Percentiles rank a stretch among this genome's conserved stretches.
Evolutionary conservation across 2,113 vertebrate genomes (phyloP).

Genomic region (Scomber japonicus): DNA sequence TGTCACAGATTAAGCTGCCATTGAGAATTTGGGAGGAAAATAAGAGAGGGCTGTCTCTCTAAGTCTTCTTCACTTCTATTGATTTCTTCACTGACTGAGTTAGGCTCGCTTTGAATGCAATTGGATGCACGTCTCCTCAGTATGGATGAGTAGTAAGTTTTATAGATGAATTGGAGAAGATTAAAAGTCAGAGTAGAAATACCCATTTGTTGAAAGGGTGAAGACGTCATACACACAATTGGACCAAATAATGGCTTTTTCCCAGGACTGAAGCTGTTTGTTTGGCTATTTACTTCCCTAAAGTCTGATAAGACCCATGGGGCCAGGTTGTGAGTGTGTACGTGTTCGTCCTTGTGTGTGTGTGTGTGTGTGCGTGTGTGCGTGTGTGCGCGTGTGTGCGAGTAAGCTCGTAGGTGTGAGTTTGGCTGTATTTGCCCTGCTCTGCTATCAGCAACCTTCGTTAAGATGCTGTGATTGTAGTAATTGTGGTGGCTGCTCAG

Average conservation of each 20-base stretch:
- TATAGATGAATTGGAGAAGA: conserved; percentile 14
- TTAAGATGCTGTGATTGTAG: conserved; percentile 75
- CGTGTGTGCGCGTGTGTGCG: conserved; percentile 7
- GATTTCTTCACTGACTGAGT: conserved; percentile 35
- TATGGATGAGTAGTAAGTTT: conserved; percentile 44
- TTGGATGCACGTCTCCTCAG: conserved; percentile 6
- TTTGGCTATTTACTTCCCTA: conserved; percentile 57
- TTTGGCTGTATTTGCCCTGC: conserved; percentile 46
- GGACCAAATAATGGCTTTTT: conserved; percentile 58
- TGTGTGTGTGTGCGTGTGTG: conserved; percentile 12
- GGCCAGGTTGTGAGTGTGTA: conserved; percentile 6
- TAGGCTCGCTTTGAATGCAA: conserved; percentile 28
- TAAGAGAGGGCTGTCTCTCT: conserved; percentile 1
- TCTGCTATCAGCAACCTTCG: conserved; percentile 61
- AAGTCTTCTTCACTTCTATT: conserved; percentile 27
- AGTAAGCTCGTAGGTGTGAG: neutral
- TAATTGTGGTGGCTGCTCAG: conserved; percentile 74
- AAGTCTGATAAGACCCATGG: conserved; percentile 55
- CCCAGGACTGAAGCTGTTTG: conserved; percentile 25
- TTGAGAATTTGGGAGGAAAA: conserved; percentile 14
- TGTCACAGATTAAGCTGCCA: neutral
- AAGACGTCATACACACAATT: conserved; percentile 41
- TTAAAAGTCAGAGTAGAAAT: conserved; percentile 46
- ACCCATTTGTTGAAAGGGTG: conserved; percentile 23
- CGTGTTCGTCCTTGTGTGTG: neutral